Evolutionary conservation across 2,113 vertebrate genomes (phyloP).

Genomic region (Diphyllodes magnificus): DNA sequence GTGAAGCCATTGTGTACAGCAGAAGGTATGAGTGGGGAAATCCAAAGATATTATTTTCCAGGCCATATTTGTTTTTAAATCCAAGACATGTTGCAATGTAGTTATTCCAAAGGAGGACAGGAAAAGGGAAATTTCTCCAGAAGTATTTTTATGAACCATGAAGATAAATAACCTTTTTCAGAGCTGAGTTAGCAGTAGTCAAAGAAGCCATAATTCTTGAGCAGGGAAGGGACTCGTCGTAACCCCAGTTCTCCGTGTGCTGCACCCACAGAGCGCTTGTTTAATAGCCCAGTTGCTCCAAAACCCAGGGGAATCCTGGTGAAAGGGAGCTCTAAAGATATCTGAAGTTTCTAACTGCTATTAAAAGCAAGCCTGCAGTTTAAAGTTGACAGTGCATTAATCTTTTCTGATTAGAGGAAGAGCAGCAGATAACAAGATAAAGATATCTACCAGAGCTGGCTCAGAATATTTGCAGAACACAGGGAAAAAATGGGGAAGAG

Average conservation of each 20-base stretch:
- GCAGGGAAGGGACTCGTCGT: background rate
- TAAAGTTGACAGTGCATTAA: background rate
- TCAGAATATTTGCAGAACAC: background rate
- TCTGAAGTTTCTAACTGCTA: background rate
- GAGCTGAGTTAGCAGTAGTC: constrained; percentile 21
- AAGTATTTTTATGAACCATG: constrained; percentile 1
- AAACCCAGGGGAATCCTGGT: background rate
- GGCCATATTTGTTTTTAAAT: constrained; percentile 33
- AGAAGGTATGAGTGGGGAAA: constrained; percentile 12
- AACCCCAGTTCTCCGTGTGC: background rate
- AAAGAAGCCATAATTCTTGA: background rate
- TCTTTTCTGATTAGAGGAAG: constrained; percentile 22
- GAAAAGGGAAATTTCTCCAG: constrained; percentile 14
- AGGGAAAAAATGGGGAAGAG: background rate
- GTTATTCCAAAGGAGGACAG: background rate
- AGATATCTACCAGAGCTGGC: background rate
- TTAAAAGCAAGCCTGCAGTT: constrained; percentile 21
- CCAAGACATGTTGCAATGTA: background rate
- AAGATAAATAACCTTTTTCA: constrained; percentile 20
- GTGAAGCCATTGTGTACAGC: constrained; percentile 7
- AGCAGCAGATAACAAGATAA: constrained; percentile 2
- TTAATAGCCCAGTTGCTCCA: background rate
- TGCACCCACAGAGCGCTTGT: background rate
- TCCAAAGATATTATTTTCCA: constrained; percentile 21
- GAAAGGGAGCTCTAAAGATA: background rate